phyloP scores from a whole-genome alignment of 2,797 vertebrate species.

The Xyrichtys novacula region DNA sequence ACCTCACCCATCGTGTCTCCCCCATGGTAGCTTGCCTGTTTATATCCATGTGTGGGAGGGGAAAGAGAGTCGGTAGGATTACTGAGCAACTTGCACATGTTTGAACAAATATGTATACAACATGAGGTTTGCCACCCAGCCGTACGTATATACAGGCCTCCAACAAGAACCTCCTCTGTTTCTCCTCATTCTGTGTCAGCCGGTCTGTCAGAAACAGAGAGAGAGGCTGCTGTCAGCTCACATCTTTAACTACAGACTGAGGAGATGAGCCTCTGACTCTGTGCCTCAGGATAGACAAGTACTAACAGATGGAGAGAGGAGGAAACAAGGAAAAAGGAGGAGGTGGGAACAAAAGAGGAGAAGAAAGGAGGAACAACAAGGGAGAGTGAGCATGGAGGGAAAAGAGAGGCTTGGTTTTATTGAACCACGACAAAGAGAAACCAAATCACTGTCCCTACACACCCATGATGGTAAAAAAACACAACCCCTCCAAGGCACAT shows the following conservation, averaged over 20 bases:
- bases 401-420: background rate
- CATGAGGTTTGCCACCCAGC: constrained; percentile 81
- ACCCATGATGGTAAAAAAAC: background rate
- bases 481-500: too few relatives aligned
- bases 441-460: background rate
- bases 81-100: constrained; percentile 93
- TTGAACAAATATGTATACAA: constrained; percentile 92
- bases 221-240: constrained; percentile 55
- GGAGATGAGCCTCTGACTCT: constrained; percentile 45
- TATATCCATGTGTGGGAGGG: constrained; percentile 69
- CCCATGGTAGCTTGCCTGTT: constrained; percentile 61
- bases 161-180: constrained; percentile 61
- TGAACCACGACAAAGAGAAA: background rate
- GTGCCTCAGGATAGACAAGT: constrained; percentile 73
- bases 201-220: background rate
- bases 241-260: constrained; percentile 51
- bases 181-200: constrained; percentile 48
- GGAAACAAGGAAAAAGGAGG: background rate
- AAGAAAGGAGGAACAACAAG: background rate
- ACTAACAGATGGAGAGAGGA: constrained; percentile 66
- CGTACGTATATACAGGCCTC: constrained; percentile 64
- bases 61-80: constrained; percentile 78
- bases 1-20: constrained; percentile 54
- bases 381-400: background rate
- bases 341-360: background rate